Percentiles rank a stretch among this genome's conserved stretches.
phyloP scores from a whole-genome alignment of 1,140 invertebrate genomes.

The Drosophila sucinea region DNA sequence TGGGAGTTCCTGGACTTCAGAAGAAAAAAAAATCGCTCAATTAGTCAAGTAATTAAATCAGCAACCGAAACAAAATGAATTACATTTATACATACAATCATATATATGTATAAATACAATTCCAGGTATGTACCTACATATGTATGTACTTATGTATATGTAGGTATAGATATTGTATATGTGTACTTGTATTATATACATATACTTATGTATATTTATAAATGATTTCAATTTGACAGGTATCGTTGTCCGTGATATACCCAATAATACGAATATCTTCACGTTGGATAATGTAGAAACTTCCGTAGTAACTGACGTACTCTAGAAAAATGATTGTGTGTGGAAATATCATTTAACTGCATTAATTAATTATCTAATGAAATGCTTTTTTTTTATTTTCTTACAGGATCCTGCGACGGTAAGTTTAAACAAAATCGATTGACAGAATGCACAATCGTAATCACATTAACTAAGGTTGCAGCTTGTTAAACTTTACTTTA shows the following conservation, averaged over 20 bases:
- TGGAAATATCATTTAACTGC: neutral
- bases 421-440: conserved; percentile 29
- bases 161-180: no score
- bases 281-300: no score
- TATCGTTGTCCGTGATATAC: no score
- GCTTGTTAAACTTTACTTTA: neutral
- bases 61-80: conserved; percentile 66
- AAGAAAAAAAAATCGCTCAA: conserved; percentile 82
- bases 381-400: conserved; percentile 4
- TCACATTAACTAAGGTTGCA: neutral
- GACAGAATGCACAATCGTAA: neutral
- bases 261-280: no score
- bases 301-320: no score
- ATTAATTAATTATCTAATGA: neutral
- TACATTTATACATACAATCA: conserved; percentile 43
- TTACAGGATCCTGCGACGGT: conserved; percentile 78
- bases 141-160: conserved; percentile 40
- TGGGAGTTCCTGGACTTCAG: conserved; percentile 64
- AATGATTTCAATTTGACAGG: no score
- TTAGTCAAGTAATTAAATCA: conserved; percentile 83
- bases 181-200: no score
- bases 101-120: conserved; percentile 23
- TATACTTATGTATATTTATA: no score
- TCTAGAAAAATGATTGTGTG: neutral
- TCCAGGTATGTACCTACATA: neutral